Evolutionary conservation across 2,888 invertebrate species (phyloP).

Genomic region (Chloroclysta siterata): DNA sequence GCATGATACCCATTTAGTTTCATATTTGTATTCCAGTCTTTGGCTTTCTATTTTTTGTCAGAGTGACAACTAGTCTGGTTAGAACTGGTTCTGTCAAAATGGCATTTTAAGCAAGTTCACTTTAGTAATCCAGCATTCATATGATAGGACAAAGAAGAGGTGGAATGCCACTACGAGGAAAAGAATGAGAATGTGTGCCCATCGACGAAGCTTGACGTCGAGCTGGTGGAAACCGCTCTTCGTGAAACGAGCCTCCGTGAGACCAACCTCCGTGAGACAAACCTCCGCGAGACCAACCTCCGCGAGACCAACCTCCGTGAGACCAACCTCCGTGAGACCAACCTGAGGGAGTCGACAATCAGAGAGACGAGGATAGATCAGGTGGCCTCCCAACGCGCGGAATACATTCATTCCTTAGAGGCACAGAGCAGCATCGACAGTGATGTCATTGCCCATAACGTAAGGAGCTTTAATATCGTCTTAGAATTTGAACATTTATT

Average conservation of each 20-base stretch:
- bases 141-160: slow-evolving; percentile 74
- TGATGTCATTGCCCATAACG: slow-evolving; percentile 88
- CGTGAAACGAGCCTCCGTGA: slow-evolving; percentile 15
- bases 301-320: slow-evolving; percentile 16
- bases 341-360: slow-evolving; percentile 65
- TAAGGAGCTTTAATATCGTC: slow-evolving; percentile 65
- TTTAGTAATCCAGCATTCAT: neutral
- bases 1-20: slow-evolving; percentile 4
- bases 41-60: neutral
- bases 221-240: slow-evolving; percentile 67
- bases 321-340: slow-evolving; percentile 14
- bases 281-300: slow-evolving; percentile 11
- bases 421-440: slow-evolving; percentile 85
- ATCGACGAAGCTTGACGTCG: slow-evolving; percentile 65
- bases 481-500: neutral
- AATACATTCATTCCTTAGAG: slow-evolving; percentile 77
- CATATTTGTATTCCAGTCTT: neutral
- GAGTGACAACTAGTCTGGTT: neutral
- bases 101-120: neutral
- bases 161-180: slow-evolving; percentile 80
- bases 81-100: neutral
- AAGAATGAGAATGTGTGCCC: slow-evolving; percentile 74
- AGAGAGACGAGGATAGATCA: slow-evolving; percentile 88
- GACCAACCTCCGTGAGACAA: slow-evolving; percentile 8
- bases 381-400: slow-evolving; percentile 77